phyloP scores from a whole-genome alignment of 64 coral and sea anemone genomes.

The Actinia equina region DNA sequence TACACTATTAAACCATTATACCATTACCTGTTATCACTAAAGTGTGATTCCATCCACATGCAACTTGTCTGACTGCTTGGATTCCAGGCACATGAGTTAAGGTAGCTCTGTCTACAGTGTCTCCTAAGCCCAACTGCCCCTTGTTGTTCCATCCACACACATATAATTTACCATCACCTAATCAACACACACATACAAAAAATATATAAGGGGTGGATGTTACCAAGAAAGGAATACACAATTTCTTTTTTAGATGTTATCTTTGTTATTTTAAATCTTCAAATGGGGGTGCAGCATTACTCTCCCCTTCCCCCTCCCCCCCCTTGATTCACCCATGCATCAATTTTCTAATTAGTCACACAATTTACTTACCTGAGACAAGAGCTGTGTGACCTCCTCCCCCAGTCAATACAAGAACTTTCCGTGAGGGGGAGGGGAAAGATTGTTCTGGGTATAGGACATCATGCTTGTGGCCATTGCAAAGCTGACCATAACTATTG shows the following conservation, averaged over 20 bases:
- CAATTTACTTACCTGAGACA: constrained; percentile 43
- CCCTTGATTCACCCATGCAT: too few relatives aligned
- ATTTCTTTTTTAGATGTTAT: too few relatives aligned
- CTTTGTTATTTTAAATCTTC: too few relatives aligned
- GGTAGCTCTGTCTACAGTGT: constrained; percentile 45
- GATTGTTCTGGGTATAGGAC: not conserved
- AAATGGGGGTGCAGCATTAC: too few relatives aligned
- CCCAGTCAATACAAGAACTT: constrained; percentile 35
- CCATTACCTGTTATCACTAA: constrained; percentile 65
- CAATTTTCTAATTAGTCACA: too few relatives aligned
- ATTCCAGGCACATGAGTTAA: constrained; percentile 46
- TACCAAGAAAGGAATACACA: too few relatives aligned
- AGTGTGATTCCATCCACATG: constrained; percentile 93
- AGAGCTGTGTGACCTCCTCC: constrained; percentile 91
- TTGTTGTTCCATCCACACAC: constrained; percentile 90
- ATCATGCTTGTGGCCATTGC: constrained; percentile 59
- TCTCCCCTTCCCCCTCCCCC: too few relatives aligned
- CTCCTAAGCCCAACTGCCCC: constrained; percentile 80
- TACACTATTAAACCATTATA: too few relatives aligned
- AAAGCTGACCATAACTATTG: constrained; percentile 89
- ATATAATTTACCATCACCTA: constrained; percentile 42
- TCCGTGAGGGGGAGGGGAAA: not conserved
- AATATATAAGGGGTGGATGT: too few relatives aligned
- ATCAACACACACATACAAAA: not conserved
- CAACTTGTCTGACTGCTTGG: constrained; percentile 38